Evolutionary conservation across 2,888 invertebrate species (phyloP).

Genomic region (Abrostola triplasia): DNA sequence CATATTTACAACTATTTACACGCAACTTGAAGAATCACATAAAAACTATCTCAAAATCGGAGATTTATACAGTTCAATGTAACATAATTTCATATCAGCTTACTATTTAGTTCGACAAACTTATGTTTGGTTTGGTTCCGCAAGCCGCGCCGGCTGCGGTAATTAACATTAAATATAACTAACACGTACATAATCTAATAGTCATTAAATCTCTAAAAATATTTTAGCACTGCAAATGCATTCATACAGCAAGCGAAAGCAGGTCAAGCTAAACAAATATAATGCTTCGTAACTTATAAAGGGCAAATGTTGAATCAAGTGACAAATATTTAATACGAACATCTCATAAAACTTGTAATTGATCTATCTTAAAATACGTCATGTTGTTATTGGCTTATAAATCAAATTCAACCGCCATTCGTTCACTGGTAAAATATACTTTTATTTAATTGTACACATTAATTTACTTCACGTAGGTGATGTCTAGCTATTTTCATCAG

Average conservation of each 20-base stretch:
- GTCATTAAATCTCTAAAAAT: conserved; percentile 37
- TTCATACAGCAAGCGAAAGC: conserved; percentile 41
- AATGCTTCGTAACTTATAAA: conserved; percentile 14
- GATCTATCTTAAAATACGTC: conserved; percentile 13
- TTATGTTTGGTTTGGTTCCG: conserved; percentile 45
- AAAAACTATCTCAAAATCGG: conserved; percentile 48
- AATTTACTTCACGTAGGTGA: neutral
- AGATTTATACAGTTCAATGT: conserved; percentile 42
- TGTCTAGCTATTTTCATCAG: neutral
- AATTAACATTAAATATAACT: conserved; percentile 20
- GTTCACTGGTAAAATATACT: conserved; percentile 1
- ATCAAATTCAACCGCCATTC: conserved; percentile 10
- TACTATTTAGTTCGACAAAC: conserved; percentile 45
- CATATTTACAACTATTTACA: conserved; percentile 71
- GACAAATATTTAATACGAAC: conserved; percentile 8
- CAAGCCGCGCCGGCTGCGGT: conserved; percentile 17
- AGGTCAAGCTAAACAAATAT: conserved; percentile 13
- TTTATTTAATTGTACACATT: conserved; percentile 5
- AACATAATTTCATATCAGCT: conserved; percentile 56
- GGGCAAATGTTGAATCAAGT: conserved; percentile 7
- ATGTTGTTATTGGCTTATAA: conserved; percentile 14
- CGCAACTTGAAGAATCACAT: conserved; percentile 47
- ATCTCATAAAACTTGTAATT: conserved; percentile 7
- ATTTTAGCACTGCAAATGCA: conserved; percentile 34
- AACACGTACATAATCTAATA: conserved; percentile 37